A percentile compares a stretch with the other conserved stretches of the same genome.
phyloP scores from a whole-genome alignment of 2,113 vertebrate genomes.

The Edolisoma coerulescens region DNA sequence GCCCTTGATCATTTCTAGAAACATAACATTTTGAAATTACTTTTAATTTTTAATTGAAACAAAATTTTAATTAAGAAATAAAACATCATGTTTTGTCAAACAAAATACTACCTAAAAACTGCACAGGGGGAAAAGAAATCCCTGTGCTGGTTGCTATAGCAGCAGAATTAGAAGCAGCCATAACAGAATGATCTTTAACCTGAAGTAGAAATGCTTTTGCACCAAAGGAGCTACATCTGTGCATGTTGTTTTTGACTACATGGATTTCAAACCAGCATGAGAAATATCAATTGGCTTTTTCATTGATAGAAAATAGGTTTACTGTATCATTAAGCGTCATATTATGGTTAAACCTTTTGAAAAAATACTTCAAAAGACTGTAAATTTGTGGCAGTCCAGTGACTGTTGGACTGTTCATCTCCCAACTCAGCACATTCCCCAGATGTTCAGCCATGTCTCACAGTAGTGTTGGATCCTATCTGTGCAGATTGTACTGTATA shows the following conservation, averaged over 20 bases:
- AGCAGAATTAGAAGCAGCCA: slow-evolving; percentile 21
- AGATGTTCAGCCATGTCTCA: not conserved
- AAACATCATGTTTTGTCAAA: not conserved
- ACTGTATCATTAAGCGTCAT: not conserved
- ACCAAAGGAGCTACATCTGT: not conserved
- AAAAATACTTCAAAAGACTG: not conserved
- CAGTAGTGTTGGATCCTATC: not conserved
- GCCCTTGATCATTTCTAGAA: not conserved
- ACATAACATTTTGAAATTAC: not conserved
- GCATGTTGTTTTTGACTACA: not conserved
- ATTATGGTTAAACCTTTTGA: not conserved
- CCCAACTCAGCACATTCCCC: not conserved
- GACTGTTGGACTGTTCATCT: not conserved
- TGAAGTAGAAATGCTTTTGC: not conserved
- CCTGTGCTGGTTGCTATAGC: slow-evolving; percentile 34
- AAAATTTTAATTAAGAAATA: not conserved
- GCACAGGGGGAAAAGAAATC: not conserved
- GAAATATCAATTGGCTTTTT: not conserved
- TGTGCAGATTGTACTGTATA: not conserved
- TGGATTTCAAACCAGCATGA: not conserved
- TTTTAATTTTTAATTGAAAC: not conserved
- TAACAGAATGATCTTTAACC: slow-evolving; percentile 14
- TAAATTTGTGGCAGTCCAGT: not conserved
- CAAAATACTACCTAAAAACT: not conserved
- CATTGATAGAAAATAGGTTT: not conserved